Base-by-base conservation (phyloP, 2,797 vertebrate genomes). In the Macrochelys suwanniensis region DNA sequence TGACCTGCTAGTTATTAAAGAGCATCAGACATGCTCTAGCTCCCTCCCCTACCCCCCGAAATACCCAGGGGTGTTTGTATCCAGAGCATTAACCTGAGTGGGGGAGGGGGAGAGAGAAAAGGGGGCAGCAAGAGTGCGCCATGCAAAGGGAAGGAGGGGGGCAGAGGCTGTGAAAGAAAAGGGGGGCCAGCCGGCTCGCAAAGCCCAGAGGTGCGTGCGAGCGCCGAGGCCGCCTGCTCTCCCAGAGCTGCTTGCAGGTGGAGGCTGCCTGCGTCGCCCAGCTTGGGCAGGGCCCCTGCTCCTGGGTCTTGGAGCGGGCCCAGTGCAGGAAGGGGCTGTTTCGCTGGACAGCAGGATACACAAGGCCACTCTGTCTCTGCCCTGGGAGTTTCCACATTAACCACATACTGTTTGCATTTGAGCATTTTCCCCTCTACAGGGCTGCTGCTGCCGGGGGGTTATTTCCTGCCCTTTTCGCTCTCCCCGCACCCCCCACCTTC, bases 391-490 rank as follows among this genome's bases (percentile, higher is more conserved):
- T 96, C 97, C 97, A 89, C 93, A 45, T 33, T 45, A 93, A 93
- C 96, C 95, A 9, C 97, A 83, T 92, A 2, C 90, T 76, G 90
- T 90, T 95, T 56, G 45, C 95, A 91, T 94, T 90, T 76, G n/a
- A 94, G 90, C 97, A 8, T 81, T 87, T 95, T 94, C 96, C 94
- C 96, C 96, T 92, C 88, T 26, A 87, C 96, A 85, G 95, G 95
- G 95, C 96, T 78, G 92, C 56, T 19, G 82, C 89, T 86, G 87
- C 93, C 90, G 89, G 96, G 71, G 95, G 96, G 96, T 94, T 92
- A 91, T 97, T 98, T 97, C 97, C 96, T 95, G 96, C 96, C 97
- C 96, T 97, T 96, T 94, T 87, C 96, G 87, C 87, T 94, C 96
- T 88, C 96, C 97, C 93, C 85, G 86, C 89, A 65, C 89, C 90